These are phyloP conservation scores for Drosophila monieri DNA, from an alignment of 2,888 invertebrate species.

Conservation along the genomic window DNA sequence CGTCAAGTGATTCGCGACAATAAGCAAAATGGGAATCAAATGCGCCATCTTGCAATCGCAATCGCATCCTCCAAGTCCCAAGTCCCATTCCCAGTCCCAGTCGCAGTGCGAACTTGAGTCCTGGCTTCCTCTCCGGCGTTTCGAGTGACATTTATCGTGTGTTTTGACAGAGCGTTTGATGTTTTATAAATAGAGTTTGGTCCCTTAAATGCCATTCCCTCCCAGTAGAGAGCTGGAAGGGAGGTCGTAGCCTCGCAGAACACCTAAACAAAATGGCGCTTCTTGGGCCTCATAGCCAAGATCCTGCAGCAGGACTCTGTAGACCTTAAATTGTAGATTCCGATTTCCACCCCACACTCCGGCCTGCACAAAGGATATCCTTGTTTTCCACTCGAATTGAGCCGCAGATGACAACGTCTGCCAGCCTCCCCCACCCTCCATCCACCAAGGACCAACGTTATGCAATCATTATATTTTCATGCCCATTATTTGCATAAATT, in stretches of 20 bases:
- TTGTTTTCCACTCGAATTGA: constrained; percentile 41
- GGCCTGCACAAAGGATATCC: constrained; percentile 20
- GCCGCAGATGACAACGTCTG: constrained; percentile 15
- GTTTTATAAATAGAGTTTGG: neutral
- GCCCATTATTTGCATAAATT: constrained; percentile 75
- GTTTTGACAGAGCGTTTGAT: constrained; percentile 24
- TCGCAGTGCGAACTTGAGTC: constrained; percentile 7
- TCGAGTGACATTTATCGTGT: constrained; percentile 34
- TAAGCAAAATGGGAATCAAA: constrained; percentile 74
- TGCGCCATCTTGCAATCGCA: constrained; percentile 67
- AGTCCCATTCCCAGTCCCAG: neutral
- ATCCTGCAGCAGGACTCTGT: neutral
- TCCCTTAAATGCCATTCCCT: neutral
- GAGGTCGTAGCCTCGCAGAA: too few species aligned
- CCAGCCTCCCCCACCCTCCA: neutral
- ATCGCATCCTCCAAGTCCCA: constrained; percentile 11
- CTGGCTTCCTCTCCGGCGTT: constrained; percentile 8
- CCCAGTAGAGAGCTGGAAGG: neutral
- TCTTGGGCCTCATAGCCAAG: neutral
- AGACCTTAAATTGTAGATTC: neutral
- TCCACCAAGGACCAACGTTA: neutral
- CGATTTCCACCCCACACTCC: constrained; percentile 10
- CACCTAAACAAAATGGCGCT: constrained; percentile 16
- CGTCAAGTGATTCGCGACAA: constrained; percentile 74
- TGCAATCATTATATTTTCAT: constrained; percentile 75